Base-by-base conservation (phyloP, 2,797 vertebrate species). In the Anguilla marmorata region DNA sequence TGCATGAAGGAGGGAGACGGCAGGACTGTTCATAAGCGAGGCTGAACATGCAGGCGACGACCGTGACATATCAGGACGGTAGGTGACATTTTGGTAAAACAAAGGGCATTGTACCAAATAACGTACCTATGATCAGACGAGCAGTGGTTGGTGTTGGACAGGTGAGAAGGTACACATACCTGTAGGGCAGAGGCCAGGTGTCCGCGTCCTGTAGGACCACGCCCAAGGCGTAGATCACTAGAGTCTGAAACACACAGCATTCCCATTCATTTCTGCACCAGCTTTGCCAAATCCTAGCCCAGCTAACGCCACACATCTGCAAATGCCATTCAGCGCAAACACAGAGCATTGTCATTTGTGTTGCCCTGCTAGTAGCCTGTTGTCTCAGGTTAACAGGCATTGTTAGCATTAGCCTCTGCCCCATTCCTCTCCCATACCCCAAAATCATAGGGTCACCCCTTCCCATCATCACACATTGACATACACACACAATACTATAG, bases 221-320 rank as follows among this genome's bases (percentile, higher is more conserved):
- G 87, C 98, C 98, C 88, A 99, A 95, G 24, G 98, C 97, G 69
- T 99, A 99, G 91, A 99, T 97, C 85, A 99, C 97, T 89, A 99
- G 94, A 11, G 97, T 98, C 98, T 99, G 94, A 88, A 95, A 95
- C 83, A 88, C 88, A 86, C 1, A 60, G 50, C 16, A 54, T 84
- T 27, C 41, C 19, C 45, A 30, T 19, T 7, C 50, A 24, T 1
- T 48, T 24, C 21, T 9, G 45, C 19, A 6, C 11, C 8, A 7
- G 33, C 5, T 37, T 37, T 41, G 74, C 30, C 74, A 79, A 24
- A 7, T 37, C 33, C 9, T 79, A 74, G 2, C 9, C 24, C 24
- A 74, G 69, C 27, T 33, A 37, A 74, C 27, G 1, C 66, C 66
- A 74, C 30, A 33, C 74, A 37, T 37, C 14, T 45, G 27, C 24